Evolutionary conservation across 2,888 invertebrate species (phyloP), one percentile per base, ranked within the genome.

Genomic region (Lasiommata megera): DNA sequence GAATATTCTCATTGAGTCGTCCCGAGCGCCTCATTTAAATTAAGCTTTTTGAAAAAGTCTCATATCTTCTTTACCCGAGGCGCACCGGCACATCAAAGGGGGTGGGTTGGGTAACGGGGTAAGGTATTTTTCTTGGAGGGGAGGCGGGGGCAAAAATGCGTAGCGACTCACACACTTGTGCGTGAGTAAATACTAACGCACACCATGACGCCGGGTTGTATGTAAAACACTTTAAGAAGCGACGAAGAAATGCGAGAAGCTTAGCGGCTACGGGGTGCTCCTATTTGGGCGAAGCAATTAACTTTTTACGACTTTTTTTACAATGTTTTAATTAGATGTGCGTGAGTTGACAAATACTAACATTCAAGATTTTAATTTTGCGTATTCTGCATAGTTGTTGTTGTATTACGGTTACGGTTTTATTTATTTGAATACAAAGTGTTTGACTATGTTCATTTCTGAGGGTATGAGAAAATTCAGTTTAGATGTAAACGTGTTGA

Each of bases 171-270:
- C 89, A 88, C 88, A 88, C 74, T 79, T 72, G 76, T 88, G 88
- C 88, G 88, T 88, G 82, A 76, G 83, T 84, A 87, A 85, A 87
- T 86, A 85, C 83, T 68, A 68, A 78, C 88, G 80, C 88, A 88
- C 89, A 89, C 89, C 84, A 71, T 61, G 66, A 64, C 67, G 67
- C 61, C 56, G 71, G 75, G 75, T 73, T 90, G 88, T 90, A 89
- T 89, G 90, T 89, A 89, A 90, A 89, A 90, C 88, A 88, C 88
- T 90, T 89, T 89, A 90, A 90, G 89, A 90, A 89, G 88, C 88
- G 85, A 74, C 84, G 89, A 90, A 90, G 90, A 90, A 90, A 90
- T 87, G 88, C 88, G 88, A 90, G 89, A 82, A 85, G 88, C 90
- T 89, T 88, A 87, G 71, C 73, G 71, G 65, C 48, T 82, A 90